These are phyloP conservation scores for Cryptus armator DNA, from an alignment of 2,888 invertebrate species.

Conservation along the genomic window DNA sequence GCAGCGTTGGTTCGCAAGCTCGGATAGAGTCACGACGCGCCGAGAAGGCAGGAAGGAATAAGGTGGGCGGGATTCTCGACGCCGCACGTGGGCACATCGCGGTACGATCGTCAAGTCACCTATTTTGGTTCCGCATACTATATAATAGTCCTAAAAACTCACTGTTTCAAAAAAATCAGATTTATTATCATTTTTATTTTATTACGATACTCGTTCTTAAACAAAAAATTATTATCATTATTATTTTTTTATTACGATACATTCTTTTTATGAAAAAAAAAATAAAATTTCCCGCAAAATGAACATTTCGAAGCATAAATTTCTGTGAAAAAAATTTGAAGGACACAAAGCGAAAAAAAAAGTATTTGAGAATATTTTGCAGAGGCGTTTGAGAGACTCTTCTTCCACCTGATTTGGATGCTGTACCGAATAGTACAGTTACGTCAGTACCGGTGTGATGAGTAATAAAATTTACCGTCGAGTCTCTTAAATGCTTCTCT, in stretches of 20 bases:
- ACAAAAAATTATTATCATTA: no score
- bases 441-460: conserved; percentile 51
- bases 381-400: conserved; percentile 25
- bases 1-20: not conserved
- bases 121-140: conserved; percentile 25
- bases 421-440: conserved; percentile 51
- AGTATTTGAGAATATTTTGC: conserved; percentile 18
- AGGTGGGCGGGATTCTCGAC: conserved; percentile 61
- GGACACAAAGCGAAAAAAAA: not conserved
- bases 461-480: conserved; percentile 42
- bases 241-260: no score
- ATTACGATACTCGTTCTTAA: no score
- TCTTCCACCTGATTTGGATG: conserved; percentile 32
- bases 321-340: not conserved
- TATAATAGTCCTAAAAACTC: not conserved
- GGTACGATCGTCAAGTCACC: conserved; percentile 29
- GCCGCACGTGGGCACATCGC: conserved; percentile 61
- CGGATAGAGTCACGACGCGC: conserved; percentile 19
- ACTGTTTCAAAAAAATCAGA: no score
- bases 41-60: conserved; percentile 46
- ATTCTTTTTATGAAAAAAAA: no score
- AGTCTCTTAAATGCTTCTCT: not conserved
- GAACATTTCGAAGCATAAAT: no score
- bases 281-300: no score
- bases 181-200: no score